Evolutionary conservation across 2,797 vertebrate genomes (phyloP), one percentile per base, ranked within the genome.

Genomic region (Melanotaenia pygmaea): DNA sequence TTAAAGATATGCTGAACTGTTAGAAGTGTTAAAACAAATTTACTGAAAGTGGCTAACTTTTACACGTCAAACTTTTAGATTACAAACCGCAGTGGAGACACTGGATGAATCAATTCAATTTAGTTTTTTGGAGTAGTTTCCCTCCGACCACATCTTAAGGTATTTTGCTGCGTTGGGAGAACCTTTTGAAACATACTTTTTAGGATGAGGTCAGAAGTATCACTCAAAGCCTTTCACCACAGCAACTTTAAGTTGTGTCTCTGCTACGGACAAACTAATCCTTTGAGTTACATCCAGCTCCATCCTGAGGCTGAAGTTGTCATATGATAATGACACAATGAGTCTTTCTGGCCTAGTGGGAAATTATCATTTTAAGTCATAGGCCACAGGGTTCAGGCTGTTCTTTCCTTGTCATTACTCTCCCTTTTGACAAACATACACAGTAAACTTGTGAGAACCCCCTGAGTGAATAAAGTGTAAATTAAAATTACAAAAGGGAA

Each of bases 271-370:
- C 3, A 3, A 26, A 77, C 32, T 22, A 18, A 66, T 67, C 83
- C 62, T 82, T 40, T 63, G 24, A 80, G 53, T 61, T 53, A 70
- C 20, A 34, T 70, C 37, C 57, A 54, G 73, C 72, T 80, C 35
- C 47, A 34, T n/a, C 72, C 68, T 22, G n/a, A 73, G 80, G 64
- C 72, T 58, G 60, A 81, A 53, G 54, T 81, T 86, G 78, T 72
- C 38, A 45, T 77, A 53, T 73, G 70, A 57, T 56, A 63, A 53
- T 73, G 70, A 57, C 59, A 63, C 45, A 66, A 45, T 37, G 13
- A 20, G 63, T 37, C 60, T 38, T 43, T 59, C 28, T 59, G 57
- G 10, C 37, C 57, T 61, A 12, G 4, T 26, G 40, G 57, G 57
- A 57, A 68, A 18, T 59, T 66, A 61, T 24, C 34, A 37, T 54